phyloP scores from a whole-genome alignment of 2,797 vertebrate genomes.

The Alfaro cultratus region DNA sequence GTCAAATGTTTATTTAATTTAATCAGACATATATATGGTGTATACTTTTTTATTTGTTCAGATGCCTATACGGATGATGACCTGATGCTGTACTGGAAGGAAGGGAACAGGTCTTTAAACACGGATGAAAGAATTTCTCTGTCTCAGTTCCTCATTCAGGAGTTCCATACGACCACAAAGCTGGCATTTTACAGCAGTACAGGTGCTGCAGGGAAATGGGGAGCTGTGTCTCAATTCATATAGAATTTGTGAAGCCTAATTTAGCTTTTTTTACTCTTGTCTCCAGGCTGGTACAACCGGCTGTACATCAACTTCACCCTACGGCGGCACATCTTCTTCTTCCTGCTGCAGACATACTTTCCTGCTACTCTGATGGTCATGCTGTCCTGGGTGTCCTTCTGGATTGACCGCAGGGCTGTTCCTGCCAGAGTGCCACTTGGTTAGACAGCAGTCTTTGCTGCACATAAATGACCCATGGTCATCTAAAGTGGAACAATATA shows the following conservation, averaged over 20 bases:
- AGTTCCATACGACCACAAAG: conserved; percentile 91
- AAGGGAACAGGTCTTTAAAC: conserved; percentile 89
- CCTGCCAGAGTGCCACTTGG: conserved; percentile 89
- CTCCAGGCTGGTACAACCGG: conserved; percentile 87
- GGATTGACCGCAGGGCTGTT: conserved; percentile 86
- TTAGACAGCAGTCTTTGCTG: conserved; percentile 49
- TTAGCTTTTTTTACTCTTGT: conserved; percentile 7
- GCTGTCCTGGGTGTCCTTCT: conserved; percentile 88
- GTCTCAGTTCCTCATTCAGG: conserved; percentile 93
- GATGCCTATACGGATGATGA: conserved; percentile 94
- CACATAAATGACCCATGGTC: too few species aligned
- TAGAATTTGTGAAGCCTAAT: not conserved
- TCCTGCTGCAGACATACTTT: conserved; percentile 87
- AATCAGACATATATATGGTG: not conserved
- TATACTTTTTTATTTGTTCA: conserved; percentile 40
- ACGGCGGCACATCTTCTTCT: conserved; percentile 86
- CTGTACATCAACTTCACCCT: conserved; percentile 88
- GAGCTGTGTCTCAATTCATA: not conserved
- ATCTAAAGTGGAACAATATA: too few species aligned
- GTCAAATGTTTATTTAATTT: not conserved
- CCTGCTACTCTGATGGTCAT: conserved; percentile 88
- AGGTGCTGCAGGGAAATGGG: conserved; percentile 68
- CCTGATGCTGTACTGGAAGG: conserved; percentile 94
- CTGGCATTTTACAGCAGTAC: conserved; percentile 95
- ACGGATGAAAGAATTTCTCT: conserved; percentile 91